Evolutionary conservation across 2,888 invertebrate species (phyloP).

Genomic region (Folsomia candida): DNA sequence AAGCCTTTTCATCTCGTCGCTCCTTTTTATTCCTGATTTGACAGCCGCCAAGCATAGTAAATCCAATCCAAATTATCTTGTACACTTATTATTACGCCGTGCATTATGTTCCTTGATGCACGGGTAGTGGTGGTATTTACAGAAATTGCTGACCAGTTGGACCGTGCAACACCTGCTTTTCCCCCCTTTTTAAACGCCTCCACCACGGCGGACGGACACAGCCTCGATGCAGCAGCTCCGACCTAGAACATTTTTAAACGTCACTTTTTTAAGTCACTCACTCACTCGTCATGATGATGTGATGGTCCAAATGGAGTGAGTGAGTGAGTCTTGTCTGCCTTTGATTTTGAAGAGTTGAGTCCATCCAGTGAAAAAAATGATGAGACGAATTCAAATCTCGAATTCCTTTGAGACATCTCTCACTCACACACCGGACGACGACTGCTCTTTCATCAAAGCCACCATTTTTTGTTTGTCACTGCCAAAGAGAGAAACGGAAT

Average conservation of each 20-base stretch:
- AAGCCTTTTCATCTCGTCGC: constrained; percentile 44
- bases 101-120: too few relatives aligned
- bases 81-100: not conserved
- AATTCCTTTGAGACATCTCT: constrained; percentile 20
- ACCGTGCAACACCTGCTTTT: not conserved
- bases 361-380: not conserved
- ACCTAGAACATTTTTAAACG: not conserved
- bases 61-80: constrained; percentile 1
- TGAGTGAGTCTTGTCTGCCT: not conserved
- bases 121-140: not conserved
- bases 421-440: constrained; percentile 3
- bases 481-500: not conserved
- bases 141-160: not conserved
- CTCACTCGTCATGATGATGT: not conserved
- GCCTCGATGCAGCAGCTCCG: too few relatives aligned
- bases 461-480: not conserved
- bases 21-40: constrained; percentile 41
- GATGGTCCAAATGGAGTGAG: not conserved
- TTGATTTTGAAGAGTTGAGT: not conserved
- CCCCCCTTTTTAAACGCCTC: too few relatives aligned
- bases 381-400: constrained; percentile 10
- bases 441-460: not conserved
- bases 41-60: constrained; percentile 35
- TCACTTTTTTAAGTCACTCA: not conserved
- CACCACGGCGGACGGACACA: too few relatives aligned